Percentiles rank a stretch among this genome's conserved stretches.
Evolutionary conservation across 2,797 vertebrate genomes (phyloP).

Genomic region (Bovichtus variegatus): DNA sequence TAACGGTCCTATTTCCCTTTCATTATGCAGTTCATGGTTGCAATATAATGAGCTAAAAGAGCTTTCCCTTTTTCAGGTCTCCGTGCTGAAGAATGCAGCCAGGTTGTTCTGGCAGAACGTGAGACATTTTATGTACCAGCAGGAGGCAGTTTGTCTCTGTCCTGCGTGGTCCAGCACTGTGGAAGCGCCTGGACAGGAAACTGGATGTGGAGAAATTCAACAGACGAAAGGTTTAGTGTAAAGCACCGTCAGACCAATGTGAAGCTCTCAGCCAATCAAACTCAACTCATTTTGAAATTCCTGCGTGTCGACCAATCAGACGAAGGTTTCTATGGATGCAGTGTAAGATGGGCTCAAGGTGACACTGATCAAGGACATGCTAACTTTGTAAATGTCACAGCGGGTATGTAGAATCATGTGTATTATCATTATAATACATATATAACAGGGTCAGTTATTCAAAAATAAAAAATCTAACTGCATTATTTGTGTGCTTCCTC

Average conservation of each 20-base stretch:
- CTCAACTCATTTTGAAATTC: conserved; percentile 53
- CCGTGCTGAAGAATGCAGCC: conserved; percentile 27
- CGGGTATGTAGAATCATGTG: conserved; percentile 38
- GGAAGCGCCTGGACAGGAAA: conserved; percentile 58
- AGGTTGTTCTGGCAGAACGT: conserved; percentile 42
- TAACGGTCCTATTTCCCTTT: neutral
- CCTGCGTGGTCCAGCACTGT: conserved; percentile 79
- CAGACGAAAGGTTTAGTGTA: neutral
- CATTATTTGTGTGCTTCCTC: neutral
- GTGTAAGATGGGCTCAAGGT: conserved; percentile 27
- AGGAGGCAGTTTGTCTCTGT: conserved; percentile 63
- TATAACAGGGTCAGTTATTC: neutral
- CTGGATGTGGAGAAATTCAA: conserved; percentile 53
- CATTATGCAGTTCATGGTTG: neutral
- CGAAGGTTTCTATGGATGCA: conserved; percentile 72
- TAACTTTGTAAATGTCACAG: conserved; percentile 62
- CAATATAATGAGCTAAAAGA: neutral
- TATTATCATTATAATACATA: neutral
- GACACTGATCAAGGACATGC: conserved; percentile 51
- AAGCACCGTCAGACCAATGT: conserved; percentile 21
- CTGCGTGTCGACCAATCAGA: conserved; percentile 54
- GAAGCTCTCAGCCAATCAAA: conserved; percentile 22
- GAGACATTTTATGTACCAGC: neutral
- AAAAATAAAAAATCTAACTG: neutral
- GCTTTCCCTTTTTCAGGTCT: conserved; percentile 54